Base-by-base conservation (phyloP, 2,113 vertebrate species). In the Acanthisitta chloris region DNA sequence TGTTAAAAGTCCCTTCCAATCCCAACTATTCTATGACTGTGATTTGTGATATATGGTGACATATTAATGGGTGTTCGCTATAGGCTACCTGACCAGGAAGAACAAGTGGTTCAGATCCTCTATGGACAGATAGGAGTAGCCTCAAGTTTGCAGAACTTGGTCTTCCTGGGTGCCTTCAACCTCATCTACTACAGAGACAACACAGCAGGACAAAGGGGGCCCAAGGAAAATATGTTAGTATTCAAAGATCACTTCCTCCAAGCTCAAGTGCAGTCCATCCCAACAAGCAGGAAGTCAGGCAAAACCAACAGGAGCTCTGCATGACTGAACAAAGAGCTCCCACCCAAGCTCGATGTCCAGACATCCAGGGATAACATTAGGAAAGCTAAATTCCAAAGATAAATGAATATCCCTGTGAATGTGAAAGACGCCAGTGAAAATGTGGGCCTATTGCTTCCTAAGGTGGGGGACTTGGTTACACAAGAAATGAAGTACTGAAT, bases 181-280 rank as follows among this genome's bases (percentile, higher is more conserved):
- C 2, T 38, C 11, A n/a, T 26, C 24, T 62, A 8, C 19, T 61
- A 18, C 9, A 72, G 4, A 36, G 5, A 23, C 5, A 65, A 12
- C 14, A 58, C 4, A 42, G 6, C 2, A 25, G 23, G 21, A 29
- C 7, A n/a, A 79, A 54, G 5, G 0, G 11, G 8, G 8, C 2
- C 14, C 34, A 79, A 46, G 10, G 10, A 34, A 58, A 40, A 4
- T 19, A 45, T 29, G 5, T 31, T 57, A 45, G 9, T 43, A 57
- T n/a, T 62, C 13, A 69, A 26, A 7, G 25, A 40, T 71, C 43
- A 31, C 15, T 2, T 58, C 8, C 14, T 58, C 17, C 43, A 88
- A 65, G 21, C 12, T 64, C 29, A 58, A 46, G n/a, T 45, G 21
- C 43, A 24, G 57, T 52, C 15, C 4, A 42, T 38, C 12, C 16